Evolutionary conservation across 2,888 invertebrate genomes (phyloP).

Genomic region (Ormyrus pomaceus): DNA sequence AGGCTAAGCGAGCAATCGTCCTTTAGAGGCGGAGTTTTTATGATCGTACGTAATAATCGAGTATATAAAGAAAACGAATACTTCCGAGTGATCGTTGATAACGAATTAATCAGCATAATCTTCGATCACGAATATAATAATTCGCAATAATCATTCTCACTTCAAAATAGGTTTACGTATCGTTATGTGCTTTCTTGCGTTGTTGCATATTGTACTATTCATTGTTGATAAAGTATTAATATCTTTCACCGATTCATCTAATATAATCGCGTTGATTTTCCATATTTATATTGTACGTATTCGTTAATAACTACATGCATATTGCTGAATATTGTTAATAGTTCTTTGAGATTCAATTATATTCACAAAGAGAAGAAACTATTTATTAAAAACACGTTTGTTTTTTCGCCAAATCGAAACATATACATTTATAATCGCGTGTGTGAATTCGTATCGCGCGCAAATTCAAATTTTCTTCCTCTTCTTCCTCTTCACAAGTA

Average conservation of each 20-base stretch:
- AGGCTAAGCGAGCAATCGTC: constrained; percentile 53
- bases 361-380: constrained; percentile 40
- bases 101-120: constrained; percentile 45
- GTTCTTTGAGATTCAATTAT: constrained; percentile 12
- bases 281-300: constrained; percentile 38
- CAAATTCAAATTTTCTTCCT: constrained; percentile 53
- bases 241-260: neutral
- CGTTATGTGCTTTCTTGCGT: constrained; percentile 30
- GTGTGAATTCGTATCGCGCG: constrained; percentile 24
- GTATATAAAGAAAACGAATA: constrained; percentile 41
- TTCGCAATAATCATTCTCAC: constrained; percentile 42
- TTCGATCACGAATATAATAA: constrained; percentile 18
- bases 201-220: constrained; percentile 15
- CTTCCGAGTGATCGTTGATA: constrained; percentile 26
- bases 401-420: constrained; percentile 57
- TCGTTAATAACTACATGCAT: constrained; percentile 50
- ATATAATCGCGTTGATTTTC: constrained; percentile 42
- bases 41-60: constrained; percentile 53
- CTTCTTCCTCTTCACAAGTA: constrained; percentile 55
- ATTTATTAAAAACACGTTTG: constrained; percentile 51
- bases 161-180: constrained; percentile 16
- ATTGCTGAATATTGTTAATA: constrained; percentile 36
- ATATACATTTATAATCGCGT: constrained; percentile 21
- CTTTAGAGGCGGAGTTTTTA: constrained; percentile 48
- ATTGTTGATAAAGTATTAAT: constrained; percentile 17